Evolutionary conservation across 1,140 invertebrate species (phyloP), one percentile per base, ranked within the genome.

Genomic region (Drosophila bocqueti): DNA sequence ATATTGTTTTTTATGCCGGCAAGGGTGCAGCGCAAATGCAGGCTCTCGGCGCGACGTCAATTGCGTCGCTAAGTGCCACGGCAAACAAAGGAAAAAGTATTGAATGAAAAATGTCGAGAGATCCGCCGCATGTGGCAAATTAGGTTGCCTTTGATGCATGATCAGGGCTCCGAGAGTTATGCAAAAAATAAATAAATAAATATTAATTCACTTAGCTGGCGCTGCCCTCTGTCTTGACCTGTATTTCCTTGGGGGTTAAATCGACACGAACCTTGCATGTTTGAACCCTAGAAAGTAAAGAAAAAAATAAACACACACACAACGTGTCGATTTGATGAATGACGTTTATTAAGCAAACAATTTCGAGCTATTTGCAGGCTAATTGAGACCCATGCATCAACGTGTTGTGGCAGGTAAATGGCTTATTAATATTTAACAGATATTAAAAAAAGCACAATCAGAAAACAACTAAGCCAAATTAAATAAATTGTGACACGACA

Each of bases 311-410:
- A 31, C 49, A 50, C 26, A 11, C 49, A 62, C 78, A 73, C 50
- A 63, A 90, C 69, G 85, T 89, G 85, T 91, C 85, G 85, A 91
- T 82, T 89, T 89, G 85, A 89, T 89, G 85, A 90, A 89, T 84
- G 84, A 45, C 83, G 73, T 83, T 89, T 87, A 89, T 87, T 89
- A 87, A 82, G 85, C 73, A 85, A 89, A 90, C 85, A 90, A 81
- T 85, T 78, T 82, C 67, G 26, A 91, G 85, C 85, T 85, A 89
- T 89, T 89, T 89, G 69, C 75, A 65, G 85, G 55, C 85, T 90
- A 90, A 89, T 84, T 84, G 85, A 57, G 65, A 50, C 29, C 60
- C 84, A 89, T 87, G 81, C 81, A 84, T 87, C 84, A 87, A 79
- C 84, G 55, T 79, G 84, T 67, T 84, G 74, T 71, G 81, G 69